Percentiles rank a stretch among this genome's conserved stretches.
phyloP scores from a whole-genome alignment of 2,113 vertebrate species.

The Lagenorhynchus albirostris region DNA sequence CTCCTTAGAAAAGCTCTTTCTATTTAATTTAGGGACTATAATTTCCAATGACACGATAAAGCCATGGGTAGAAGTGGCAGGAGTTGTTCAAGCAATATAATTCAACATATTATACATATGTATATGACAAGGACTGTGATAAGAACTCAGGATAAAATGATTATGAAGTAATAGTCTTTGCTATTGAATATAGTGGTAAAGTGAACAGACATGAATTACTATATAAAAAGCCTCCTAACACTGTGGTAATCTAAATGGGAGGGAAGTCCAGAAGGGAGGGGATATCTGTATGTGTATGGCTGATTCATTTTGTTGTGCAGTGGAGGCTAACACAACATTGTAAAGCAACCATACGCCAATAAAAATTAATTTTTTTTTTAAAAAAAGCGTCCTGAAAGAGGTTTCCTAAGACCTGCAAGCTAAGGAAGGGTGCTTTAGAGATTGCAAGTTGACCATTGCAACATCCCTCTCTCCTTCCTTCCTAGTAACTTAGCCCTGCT shows the following conservation, averaged over 20 bases:
- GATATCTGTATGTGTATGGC: no score
- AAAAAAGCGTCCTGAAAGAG: not conserved
- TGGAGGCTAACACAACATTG: no score
- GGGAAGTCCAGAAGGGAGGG: no score
- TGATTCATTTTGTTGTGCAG: no score
- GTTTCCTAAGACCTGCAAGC: not conserved
- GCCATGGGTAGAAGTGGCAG: not conserved
- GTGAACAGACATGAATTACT: not conserved
- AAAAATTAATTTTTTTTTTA: no score
- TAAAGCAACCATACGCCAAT: no score
- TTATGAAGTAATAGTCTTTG: not conserved
- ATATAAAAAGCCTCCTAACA: not conserved
- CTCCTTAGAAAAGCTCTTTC: not conserved
- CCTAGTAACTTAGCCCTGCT: not conserved
- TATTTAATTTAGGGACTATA: not conserved
- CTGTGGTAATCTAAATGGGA: no score
- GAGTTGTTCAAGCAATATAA: not conserved
- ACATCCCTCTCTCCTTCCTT: not conserved
- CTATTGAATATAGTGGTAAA: not conserved
- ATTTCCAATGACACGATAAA: not conserved
- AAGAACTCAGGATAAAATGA: not conserved
- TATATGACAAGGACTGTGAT: not conserved
- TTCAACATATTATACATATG: not conserved
- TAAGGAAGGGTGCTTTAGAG: not conserved
- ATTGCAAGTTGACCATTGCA: not conserved